Conservation (phyloP, 2,888 invertebrate genomes). For the Acanthosoma haemorrhoidale region DNA sequence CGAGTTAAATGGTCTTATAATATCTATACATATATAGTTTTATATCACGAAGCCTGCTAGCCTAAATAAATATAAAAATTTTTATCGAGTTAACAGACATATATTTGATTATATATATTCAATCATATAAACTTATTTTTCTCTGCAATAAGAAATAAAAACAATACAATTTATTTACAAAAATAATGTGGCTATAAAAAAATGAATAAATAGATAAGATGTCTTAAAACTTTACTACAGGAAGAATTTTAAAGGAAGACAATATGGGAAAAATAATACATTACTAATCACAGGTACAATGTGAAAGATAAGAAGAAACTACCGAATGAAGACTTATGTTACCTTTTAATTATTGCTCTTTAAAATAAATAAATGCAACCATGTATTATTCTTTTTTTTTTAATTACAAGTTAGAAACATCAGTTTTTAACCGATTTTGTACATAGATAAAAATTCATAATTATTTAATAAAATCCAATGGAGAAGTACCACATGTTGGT, state of each 20-base stretch:
- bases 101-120: background rate
- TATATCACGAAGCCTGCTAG: background rate
- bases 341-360: background rate
- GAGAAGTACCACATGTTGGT: too few species aligned
- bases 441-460: too few species aligned
- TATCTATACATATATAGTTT: background rate
- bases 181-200: background rate
- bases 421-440: too few species aligned
- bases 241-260: conserved; percentile 28
- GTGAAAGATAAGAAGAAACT: background rate
- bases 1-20: background rate
- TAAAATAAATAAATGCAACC: background rate
- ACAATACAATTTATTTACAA: background rate
- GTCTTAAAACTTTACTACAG: background rate
- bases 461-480: too few species aligned
- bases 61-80: background rate
- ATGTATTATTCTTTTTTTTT: too few species aligned
- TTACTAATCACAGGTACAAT: conserved; percentile 21
- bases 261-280: conserved; percentile 21
- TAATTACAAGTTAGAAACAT: too few species aligned
- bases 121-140: background rate
- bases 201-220: background rate
- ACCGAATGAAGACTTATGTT: background rate
- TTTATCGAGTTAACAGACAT: background rate
- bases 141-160: background rate